These are phyloP conservation scores for Petrolisthes manimaculis DNA, from an alignment of 2,888 invertebrate species.

Conservation along the genomic window DNA sequence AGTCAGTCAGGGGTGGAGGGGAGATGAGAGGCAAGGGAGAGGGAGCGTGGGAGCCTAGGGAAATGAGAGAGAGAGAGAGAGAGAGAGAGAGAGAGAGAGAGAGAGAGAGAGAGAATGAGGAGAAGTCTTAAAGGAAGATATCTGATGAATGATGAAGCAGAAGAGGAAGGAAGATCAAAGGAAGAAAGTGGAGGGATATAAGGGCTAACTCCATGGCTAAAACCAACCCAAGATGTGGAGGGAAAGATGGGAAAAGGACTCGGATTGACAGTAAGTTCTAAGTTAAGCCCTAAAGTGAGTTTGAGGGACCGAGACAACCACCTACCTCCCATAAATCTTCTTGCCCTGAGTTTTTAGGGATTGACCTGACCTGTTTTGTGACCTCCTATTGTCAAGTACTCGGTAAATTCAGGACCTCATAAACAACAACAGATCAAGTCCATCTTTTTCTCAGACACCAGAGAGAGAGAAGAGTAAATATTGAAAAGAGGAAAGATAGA, in stretches of 20 bases:
- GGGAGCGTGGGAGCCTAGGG: not conserved
- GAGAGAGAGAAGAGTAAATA: too few species aligned
- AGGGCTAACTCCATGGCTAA: conserved; percentile 12
- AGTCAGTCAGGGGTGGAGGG: not conserved
- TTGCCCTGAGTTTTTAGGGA: too few species aligned
- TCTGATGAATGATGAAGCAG: not conserved
- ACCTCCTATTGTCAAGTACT: too few species aligned
- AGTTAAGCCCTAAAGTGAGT: too few species aligned
- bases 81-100: conserved; percentile 20
- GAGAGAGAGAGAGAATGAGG: conserved; percentile 26
- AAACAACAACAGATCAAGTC: too few species aligned
- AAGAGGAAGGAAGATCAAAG: conserved; percentile 20
- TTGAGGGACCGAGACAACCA: too few species aligned
- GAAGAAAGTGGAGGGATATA: conserved; percentile 8
- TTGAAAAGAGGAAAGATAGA: too few species aligned
- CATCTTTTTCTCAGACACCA: too few species aligned
- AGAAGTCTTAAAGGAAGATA: conserved; percentile 11
- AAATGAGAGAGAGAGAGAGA: not conserved
- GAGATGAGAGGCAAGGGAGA: not conserved
- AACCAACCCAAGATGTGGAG: conserved; percentile 14
- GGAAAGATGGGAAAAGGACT: not conserved
- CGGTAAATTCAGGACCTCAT: too few species aligned
- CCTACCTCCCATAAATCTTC: too few species aligned
- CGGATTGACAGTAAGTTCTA: too few species aligned
- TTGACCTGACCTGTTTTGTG: too few species aligned